These are phyloP conservation scores for Orchesellides sinensis DNA, from an alignment of 2,888 invertebrate genomes.

Conservation along the genomic window DNA sequence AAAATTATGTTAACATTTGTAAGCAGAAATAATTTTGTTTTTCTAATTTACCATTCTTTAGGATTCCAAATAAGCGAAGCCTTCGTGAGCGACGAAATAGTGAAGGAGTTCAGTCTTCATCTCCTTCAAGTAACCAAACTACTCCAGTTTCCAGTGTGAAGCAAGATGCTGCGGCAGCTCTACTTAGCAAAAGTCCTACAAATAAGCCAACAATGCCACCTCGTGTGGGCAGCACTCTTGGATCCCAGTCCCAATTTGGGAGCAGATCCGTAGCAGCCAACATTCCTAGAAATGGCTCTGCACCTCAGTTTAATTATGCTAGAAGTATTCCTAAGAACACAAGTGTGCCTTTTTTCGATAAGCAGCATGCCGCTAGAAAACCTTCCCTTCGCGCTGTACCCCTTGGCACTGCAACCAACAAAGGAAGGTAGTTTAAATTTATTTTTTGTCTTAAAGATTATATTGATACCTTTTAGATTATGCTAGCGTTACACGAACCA, in stretches of 20 bases:
- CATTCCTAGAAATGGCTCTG: conserved; percentile 75
- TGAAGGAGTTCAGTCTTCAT: conserved; percentile 67
- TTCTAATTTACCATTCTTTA: not conserved
- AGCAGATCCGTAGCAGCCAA: conserved; percentile 54
- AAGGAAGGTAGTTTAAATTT: conserved; percentile 62
- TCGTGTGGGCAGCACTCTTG: conserved; percentile 66
- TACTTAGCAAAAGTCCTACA: conserved; percentile 55
- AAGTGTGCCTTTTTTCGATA: conserved; percentile 92
- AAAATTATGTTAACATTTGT: no score
- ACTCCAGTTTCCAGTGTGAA: conserved; percentile 61
- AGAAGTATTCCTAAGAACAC: conserved; percentile 85
- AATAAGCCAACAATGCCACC: conserved; percentile 70
- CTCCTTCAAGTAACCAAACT: conserved; percentile 49
- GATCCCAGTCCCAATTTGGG: conserved; percentile 55
- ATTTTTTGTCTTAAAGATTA: no score
- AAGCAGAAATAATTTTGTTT: no score
- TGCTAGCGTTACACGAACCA: no score
- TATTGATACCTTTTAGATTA: no score
- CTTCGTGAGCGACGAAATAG: conserved; percentile 70
- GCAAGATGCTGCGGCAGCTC: conserved; percentile 34
- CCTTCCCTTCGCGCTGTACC: conserved; percentile 73
- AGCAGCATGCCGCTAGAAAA: conserved; percentile 83
- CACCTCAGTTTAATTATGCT: conserved; percentile 73
- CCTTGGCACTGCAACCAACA: conserved; percentile 57
- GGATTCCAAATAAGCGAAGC: conserved; percentile 52